Evolutionary conservation across 1,140 invertebrate genomes (phyloP).

Genomic region (Agrilus planipennis): DNA sequence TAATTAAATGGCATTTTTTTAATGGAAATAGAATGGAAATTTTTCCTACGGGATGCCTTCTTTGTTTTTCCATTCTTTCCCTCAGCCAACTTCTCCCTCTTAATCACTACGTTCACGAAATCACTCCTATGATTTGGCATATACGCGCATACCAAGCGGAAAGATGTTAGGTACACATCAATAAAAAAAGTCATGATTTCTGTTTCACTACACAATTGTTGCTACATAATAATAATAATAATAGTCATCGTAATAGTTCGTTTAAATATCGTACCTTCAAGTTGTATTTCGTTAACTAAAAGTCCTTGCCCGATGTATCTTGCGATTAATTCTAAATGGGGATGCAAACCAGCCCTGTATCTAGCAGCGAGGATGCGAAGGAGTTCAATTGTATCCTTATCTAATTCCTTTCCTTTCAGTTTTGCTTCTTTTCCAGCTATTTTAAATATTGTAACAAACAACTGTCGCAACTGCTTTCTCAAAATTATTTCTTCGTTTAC

Average conservation of each 20-base stretch:
- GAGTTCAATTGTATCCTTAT: slow-evolving; percentile 14
- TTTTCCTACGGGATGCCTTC: too few species aligned
- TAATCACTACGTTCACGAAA: too few species aligned
- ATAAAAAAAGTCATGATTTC: too few species aligned
- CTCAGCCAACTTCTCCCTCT: too few species aligned
- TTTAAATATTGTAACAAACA: slow-evolving; percentile 19
- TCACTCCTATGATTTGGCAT: too few species aligned
- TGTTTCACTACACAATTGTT: neutral
- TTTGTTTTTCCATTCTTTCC: too few species aligned
- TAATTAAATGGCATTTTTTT: too few species aligned
- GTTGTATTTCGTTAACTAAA: slow-evolving; percentile 20
- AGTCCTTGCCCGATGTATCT: slow-evolving; percentile 25
- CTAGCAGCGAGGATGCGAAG: slow-evolving; percentile 21
- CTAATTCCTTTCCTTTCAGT: slow-evolving; percentile 12
- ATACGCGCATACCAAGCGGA: too few species aligned
- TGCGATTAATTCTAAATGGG: slow-evolving; percentile 20
- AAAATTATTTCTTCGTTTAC: slow-evolving; percentile 23
- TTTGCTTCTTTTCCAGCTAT: slow-evolving; percentile 19
- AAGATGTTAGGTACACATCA: too few species aligned
- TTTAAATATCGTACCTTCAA: slow-evolving; percentile 29
- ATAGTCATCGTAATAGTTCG: too few species aligned
- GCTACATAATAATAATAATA: too few species aligned
- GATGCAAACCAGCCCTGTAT: slow-evolving; percentile 22
- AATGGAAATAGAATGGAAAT: too few species aligned
- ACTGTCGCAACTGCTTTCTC: slow-evolving; percentile 19